These are phyloP conservation scores for Micropoecilia bifurca DNA, from an alignment of 2,797 vertebrate species.

Conservation along the genomic window DNA sequence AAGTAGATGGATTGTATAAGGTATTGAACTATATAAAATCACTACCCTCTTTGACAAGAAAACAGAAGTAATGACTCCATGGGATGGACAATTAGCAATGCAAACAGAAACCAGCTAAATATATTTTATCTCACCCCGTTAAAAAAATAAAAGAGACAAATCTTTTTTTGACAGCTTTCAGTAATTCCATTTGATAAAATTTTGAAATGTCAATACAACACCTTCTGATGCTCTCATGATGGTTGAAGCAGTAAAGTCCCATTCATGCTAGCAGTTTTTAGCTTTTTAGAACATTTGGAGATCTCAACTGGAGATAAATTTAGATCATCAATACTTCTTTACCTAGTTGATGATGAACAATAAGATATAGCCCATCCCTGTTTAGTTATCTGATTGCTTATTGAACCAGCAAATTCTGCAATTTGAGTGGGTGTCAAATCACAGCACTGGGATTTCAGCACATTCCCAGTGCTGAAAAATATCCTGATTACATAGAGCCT, in stretches of 20 bases:
- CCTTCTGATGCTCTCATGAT: neutral
- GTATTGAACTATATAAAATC: neutral
- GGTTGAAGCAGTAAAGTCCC: neutral
- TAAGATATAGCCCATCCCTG: neutral
- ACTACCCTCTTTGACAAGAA: neutral
- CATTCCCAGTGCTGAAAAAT: neutral
- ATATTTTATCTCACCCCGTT: neutral
- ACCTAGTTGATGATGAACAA: neutral
- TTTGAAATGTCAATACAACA: neutral
- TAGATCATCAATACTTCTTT: neutral
- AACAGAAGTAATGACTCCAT: neutral
- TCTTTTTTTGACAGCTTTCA: neutral
- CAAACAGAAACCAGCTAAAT: neutral
- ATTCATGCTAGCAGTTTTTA: neutral
- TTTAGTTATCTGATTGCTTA: neutral
- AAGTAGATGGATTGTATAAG: neutral
- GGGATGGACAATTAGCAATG: neutral
- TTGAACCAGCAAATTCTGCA: neutral
- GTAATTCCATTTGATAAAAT: neutral
- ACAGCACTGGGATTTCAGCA: too few species aligned
- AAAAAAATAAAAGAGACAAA: neutral
- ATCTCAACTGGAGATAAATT: neutral
- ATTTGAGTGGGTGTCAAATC: neutral
- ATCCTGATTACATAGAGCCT: neutral
- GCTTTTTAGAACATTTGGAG: neutral